phyloP scores from a whole-genome alignment of 2,888 invertebrate species.

The Embidobia sp. region DNA sequence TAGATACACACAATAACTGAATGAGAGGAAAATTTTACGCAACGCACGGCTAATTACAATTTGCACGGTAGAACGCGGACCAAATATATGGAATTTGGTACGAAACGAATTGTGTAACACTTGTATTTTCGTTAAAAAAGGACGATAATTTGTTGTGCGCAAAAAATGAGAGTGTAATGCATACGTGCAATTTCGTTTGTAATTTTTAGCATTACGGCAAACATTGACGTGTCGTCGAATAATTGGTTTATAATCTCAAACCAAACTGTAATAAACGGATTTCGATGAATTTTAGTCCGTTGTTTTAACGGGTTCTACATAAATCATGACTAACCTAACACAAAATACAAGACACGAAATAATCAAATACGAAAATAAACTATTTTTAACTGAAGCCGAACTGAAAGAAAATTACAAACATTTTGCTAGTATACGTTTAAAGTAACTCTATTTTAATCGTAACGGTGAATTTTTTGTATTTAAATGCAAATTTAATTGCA shows the following conservation, averaged over 20 bases:
- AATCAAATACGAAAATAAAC: too few species aligned
- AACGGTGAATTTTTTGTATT: too few species aligned
- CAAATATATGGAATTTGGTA: conserved; percentile 37
- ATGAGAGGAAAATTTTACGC: conserved; percentile 25
- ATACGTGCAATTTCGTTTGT: conserved; percentile 5
- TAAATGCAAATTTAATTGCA: too few species aligned
- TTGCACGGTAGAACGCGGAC: conserved; percentile 6
- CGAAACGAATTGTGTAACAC: conserved; percentile 32
- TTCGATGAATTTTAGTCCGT: too few species aligned
- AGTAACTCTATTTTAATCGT: too few species aligned
- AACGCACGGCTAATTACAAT: conserved; percentile 32
- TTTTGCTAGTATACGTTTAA: too few species aligned
- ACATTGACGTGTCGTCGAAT: not conserved
- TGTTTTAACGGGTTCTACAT: too few species aligned
- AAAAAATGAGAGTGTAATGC: conserved; percentile 2
- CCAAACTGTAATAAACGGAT: not conserved
- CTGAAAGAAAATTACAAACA: too few species aligned
- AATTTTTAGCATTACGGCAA: too few species aligned
- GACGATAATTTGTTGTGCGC: conserved; percentile 13
- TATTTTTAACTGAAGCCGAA: too few species aligned
- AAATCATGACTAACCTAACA: too few species aligned
- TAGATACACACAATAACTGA: conserved; percentile 16
- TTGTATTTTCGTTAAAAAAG: conserved; percentile 29
- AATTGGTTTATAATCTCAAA: not conserved
- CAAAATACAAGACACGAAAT: too few species aligned